Evolutionary conservation across 2,113 vertebrate species (phyloP), one percentile per base, ranked within the genome.

Genomic region (Zootoca vivipara): DNA sequence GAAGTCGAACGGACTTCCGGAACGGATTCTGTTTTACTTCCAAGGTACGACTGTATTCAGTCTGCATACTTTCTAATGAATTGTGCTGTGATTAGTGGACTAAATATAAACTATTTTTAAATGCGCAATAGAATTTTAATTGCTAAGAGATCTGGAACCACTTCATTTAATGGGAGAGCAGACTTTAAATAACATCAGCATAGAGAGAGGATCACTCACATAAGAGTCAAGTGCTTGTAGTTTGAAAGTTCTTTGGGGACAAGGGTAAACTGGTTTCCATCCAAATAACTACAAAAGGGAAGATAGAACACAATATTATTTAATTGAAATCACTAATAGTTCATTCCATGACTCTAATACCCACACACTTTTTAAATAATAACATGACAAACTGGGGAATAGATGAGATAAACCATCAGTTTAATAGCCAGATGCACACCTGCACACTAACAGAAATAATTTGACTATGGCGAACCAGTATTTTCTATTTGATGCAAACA

Each of bases 251-350:
- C 99, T 96, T 97, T 98, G 30, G 99, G 98, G 95, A 99, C 98
- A 94, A 99, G 97, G 4, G 98, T 99, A 95, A 99, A 99, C 82
- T 98, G 98, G 95, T 99, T 99, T 93, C 99, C 99, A 96, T 99
- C 99, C 96, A 99, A 96, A 96, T 99, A 99, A 83, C 99, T 99
- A 93, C 70, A 95, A 85, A 1, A 92, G 86, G 92, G 92, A 94
- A 86, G 89, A 88, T 94, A 88, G 9, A n/a, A 93, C 4, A 93
- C 0, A 87, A 0, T 12, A 84, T 91, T 85, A 89, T 42, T 2
- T 7, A 74, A 80, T 2, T 77, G 77, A 90, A 95, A 52, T 69
- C 24, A 82, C 30, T 8, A 90, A 8, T 10, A 78, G 13, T 75
- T 33, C 85, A 74, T 33, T 20, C 35, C 24, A 90, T 62, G 74